These are phyloP conservation scores for Diaprepes abbreviatus DNA, from an alignment of 2,888 invertebrate species.

Conservation along the genomic window DNA sequence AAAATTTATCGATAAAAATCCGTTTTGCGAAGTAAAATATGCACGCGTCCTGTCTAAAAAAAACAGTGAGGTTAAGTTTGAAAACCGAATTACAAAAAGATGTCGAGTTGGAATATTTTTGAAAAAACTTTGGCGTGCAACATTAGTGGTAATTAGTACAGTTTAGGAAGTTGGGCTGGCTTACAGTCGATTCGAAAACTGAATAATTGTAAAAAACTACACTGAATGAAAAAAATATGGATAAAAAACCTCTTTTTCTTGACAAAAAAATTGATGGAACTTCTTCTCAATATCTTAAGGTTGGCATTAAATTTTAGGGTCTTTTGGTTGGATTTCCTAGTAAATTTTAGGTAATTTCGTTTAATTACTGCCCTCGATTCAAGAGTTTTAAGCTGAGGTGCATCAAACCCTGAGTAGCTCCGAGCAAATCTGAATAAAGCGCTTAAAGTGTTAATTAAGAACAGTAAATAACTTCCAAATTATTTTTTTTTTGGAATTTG, in stretches of 20 bases:
- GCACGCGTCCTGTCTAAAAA: slow-evolving; percentile 47
- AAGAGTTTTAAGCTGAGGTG: too few species aligned
- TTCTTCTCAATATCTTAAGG: not conserved
- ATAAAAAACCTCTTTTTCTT: not conserved
- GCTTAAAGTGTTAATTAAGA: too few species aligned
- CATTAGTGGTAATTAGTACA: not conserved
- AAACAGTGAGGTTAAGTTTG: slow-evolving; percentile 40
- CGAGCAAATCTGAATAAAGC: too few species aligned
- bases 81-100: slow-evolving; percentile 24
- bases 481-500: too few species aligned
- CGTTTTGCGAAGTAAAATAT: slow-evolving; percentile 53
- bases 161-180: not conserved
- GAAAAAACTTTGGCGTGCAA: slow-evolving; percentile 1
- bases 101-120: slow-evolving; percentile 17
- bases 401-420: too few species aligned
- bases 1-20: slow-evolving; percentile 44
- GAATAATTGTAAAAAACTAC: slow-evolving; percentile 9
- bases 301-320: slow-evolving; percentile 3
- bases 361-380: too few species aligned
- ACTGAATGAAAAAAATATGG: slow-evolving; percentile 12
- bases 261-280: slow-evolving; percentile 7
- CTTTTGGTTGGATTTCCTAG: too few species aligned
- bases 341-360: too few species aligned
- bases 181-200: not conserved
- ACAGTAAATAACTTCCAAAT: too few species aligned